Base-by-base conservation (phyloP, 2,797 vertebrate species). In the Phaenicophaeus curvirostris region DNA sequence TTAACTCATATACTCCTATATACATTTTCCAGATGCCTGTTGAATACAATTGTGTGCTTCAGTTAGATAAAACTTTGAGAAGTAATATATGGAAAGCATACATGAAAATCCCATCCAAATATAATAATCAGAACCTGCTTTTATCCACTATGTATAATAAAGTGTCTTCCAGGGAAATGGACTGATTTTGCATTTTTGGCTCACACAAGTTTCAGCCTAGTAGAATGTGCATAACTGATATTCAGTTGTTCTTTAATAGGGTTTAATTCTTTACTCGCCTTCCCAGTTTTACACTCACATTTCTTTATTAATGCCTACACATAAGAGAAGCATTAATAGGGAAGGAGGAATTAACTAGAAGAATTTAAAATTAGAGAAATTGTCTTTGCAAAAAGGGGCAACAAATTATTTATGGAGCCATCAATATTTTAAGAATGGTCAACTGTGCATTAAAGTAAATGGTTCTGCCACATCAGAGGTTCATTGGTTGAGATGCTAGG, bases 281-380 rank as follows among this genome's bases (percentile, higher is more conserved):
- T 3, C 9, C 3, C 8, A 42, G 10, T 41, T 87, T 88, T 75
- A 30, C 28, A 11, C 11, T 82, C 16, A n/a, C 42, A 18, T 73
- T 73, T 62, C 69, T 65, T 81, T 78, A 28, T 7, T 55, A 21
- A 31, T 62, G 46, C 59, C 55, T 82, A 62, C 7, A 39, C 30
- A 33, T 0, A 0, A 41, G 35, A 21, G 17, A 76, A 71, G 2
- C 2, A 39, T 39, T 79, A 53, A 31, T 6, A 78, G 7, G 3
- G 62, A 93, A 68, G n/a, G 8, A 82, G 14, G 31, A 79, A 89
- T 66, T 89, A 59, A 31, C 15, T 44, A 55, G 28, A 62, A 73
- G 31, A 85, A 63, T 69, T 87, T 73, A 48, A 93, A 85, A 73
- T 77, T 35, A 66, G 53, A 41, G 15, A 73, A 84, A 62, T 4